Base-by-base conservation (phyloP, 2,888 invertebrate species). In the Brachyptera putata region DNA sequence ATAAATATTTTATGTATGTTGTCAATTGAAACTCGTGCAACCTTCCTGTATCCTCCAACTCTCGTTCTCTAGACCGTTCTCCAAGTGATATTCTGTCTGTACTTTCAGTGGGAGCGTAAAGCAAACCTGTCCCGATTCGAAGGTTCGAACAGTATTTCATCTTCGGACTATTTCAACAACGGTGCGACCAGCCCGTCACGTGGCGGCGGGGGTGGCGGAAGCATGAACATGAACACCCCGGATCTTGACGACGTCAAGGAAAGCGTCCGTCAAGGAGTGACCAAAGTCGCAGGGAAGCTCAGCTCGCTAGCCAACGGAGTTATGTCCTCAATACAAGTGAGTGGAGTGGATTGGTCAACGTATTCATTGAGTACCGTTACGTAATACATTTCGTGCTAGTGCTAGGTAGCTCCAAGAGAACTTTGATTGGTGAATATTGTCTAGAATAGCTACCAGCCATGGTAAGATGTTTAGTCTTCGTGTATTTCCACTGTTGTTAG, bases 221-320 rank as follows among this genome's bases (percentile, higher is more conserved):
- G n/a, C n/a, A 60, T 57, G 18, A 61, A 66, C n/a, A 60, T 69
- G 22, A 68, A 72, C 67, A 73, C 77, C 7, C 81, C 83, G 0
- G 97, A 99, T 75, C 82, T 99, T 63, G 92, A 96, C 67, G 98
- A 98, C 71, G 94, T 99, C 37, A 93, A 91, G 73, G 99, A 99
- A 77, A 95, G 95, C 66, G 95, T 99, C 34, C 87, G 91, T 69
- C 91, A 94, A 72, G 97, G 99, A 62, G 97, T 99, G 59, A 94
- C 94, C 66, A 93, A 92, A 78, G 97, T 99, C 64, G 98, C 98
- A 56, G 97, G 95, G n/a, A 90, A 90, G 70, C 79, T 99, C 64
- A 96, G 97, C 69, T 92, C 89, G 66, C 78, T 99, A 66, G 96
- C 97, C 67, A 95, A 88, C 78, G 95, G 94, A 69, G 89, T 97